Percentiles rank a stretch among this genome's conserved stretches.
Evolutionary conservation across 2,113 vertebrate genomes (phyloP).

Genomic region (Dipodomys merriami): DNA sequence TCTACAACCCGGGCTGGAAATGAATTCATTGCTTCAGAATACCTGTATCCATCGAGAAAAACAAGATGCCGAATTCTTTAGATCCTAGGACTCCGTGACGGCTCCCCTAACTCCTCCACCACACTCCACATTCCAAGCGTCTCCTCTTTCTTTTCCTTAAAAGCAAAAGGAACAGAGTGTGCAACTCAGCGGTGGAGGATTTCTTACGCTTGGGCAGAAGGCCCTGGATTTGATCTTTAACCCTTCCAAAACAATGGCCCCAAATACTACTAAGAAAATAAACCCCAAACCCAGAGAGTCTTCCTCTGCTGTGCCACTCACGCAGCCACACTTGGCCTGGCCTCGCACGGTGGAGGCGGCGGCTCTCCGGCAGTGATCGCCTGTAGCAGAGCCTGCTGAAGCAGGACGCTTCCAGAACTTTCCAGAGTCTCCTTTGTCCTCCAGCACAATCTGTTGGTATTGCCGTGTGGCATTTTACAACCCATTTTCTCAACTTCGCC

Average conservation of each 20-base stretch:
- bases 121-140: background rate
- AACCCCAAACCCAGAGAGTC: background rate
- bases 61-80: conserved; percentile 35
- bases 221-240: background rate
- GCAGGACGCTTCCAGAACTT: background rate
- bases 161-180: background rate
- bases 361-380: too few species aligned
- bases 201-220: background rate
- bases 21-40: background rate
- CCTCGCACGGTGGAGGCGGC: too few species aligned
- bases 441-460: background rate
- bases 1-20: conserved; percentile 11
- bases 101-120: background rate
- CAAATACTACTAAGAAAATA: background rate
- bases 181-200: too few species aligned
- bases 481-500: background rate
- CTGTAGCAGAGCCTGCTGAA: background rate
- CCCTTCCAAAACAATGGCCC: background rate
- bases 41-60: background rate
- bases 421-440: background rate
- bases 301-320: background rate
- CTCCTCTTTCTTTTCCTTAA: background rate
- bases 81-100: background rate
- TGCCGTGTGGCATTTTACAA: rapidly evolving
- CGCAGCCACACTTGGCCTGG: too few species aligned